These are phyloP conservation scores for Meloidogyne exigua DNA, from an alignment of 1,140 invertebrate species.

Conservation along the genomic window DNA sequence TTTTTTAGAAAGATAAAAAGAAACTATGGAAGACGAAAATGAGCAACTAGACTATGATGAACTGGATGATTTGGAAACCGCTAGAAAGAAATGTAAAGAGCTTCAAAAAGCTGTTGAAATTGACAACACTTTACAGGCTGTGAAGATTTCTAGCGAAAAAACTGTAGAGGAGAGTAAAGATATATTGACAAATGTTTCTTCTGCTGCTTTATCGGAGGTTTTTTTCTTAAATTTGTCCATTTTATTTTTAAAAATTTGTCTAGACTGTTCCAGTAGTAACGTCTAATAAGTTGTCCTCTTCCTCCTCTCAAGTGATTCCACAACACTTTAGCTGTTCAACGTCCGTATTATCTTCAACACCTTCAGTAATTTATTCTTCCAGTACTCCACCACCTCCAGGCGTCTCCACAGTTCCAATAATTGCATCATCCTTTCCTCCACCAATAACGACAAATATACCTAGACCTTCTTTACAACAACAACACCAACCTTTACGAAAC, in stretches of 20 bases:
- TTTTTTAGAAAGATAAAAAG: background rate
- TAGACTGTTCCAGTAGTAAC: background rate
- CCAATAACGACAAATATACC: background rate
- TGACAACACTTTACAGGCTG: background rate
- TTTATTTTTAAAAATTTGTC: background rate
- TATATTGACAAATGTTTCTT: background rate
- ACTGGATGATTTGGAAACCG: background rate
- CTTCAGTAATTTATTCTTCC: background rate
- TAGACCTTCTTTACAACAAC: background rate
- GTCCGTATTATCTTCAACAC: background rate
- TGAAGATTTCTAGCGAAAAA: background rate
- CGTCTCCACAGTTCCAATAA: background rate
- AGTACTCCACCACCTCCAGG: background rate
- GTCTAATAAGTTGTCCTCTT: background rate
- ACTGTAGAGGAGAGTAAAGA: background rate
- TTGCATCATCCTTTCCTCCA: background rate
- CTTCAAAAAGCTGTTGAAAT: slow-evolving; percentile 1
- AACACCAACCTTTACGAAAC: background rate
- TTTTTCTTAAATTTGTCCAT: background rate
- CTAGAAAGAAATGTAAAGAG: background rate
- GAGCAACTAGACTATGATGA: background rate
- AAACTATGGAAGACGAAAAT: background rate
- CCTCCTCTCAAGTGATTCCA: background rate
- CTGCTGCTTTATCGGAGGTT: background rate
- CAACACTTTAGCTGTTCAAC: background rate